phyloP scores from a whole-genome alignment of 2,888 invertebrate genomes.

The Caenorhabditis wallacei region DNA sequence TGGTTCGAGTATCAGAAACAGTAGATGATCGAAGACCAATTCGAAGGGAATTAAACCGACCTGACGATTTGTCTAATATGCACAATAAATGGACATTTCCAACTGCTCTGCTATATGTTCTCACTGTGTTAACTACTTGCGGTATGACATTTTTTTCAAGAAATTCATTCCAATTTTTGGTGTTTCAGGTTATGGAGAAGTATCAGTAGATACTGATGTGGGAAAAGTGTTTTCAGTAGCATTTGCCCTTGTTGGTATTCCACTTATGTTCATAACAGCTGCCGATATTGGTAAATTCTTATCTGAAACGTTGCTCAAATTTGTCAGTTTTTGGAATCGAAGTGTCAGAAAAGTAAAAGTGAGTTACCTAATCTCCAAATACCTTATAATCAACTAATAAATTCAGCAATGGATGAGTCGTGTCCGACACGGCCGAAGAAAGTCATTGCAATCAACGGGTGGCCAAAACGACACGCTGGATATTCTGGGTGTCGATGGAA shows the following conservation, averaged over 20 bases:
- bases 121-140: slow-evolving; percentile 83
- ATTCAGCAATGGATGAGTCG: slow-evolving; percentile 76
- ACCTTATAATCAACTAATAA: background rate
- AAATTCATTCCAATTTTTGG: background rate
- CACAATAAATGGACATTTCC: slow-evolving; percentile 83
- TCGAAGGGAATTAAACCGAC: slow-evolving; percentile 76
- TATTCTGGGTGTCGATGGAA: slow-evolving; percentile 78
- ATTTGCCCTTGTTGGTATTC: slow-evolving; percentile 83
- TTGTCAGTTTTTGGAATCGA: slow-evolving; percentile 81
- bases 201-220: slow-evolving; percentile 83
- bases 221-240: slow-evolving; percentile 83
- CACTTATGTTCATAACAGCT: slow-evolving; percentile 84
- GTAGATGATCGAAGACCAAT: slow-evolving; percentile 82
- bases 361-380: background rate
- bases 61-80: slow-evolving; percentile 80
- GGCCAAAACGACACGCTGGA: slow-evolving; percentile 79
- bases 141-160: slow-evolving; percentile 67
- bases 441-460: slow-evolving; percentile 80
- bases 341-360: slow-evolving; percentile 79
- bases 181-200: slow-evolving; percentile 82
- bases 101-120: slow-evolving; percentile 82
- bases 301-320: slow-evolving; percentile 82
- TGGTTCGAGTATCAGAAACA: slow-evolving; percentile 79
- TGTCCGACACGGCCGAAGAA: slow-evolving; percentile 76
- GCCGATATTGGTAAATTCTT: slow-evolving; percentile 83